Evolutionary conservation across 2,113 vertebrate species (phyloP).

Genomic region (Dolichotis patagonum): DNA sequence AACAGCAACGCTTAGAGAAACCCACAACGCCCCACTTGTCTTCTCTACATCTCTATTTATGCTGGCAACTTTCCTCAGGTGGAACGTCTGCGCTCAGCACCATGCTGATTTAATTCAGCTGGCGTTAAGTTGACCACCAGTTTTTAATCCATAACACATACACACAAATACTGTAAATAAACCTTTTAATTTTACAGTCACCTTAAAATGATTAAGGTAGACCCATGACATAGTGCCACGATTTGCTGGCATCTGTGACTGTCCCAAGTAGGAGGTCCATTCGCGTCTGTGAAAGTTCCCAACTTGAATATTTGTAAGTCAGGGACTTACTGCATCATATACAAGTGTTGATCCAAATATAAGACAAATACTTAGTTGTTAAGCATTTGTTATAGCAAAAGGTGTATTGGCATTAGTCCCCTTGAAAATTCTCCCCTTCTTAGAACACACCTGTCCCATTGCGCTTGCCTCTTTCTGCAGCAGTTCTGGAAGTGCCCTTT

Average conservation of each 20-base stretch:
- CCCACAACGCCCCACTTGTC: too few species aligned
- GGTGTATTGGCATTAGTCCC: too few species aligned
- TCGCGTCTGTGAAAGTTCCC: background rate
- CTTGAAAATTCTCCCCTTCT: background rate
- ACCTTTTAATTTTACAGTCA: background rate
- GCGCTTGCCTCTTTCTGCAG: background rate
- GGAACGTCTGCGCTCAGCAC: too few species aligned
- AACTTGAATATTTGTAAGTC: background rate
- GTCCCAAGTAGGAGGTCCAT: background rate
- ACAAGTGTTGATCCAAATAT: background rate
- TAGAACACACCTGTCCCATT: background rate
- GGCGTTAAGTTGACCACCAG: too few species aligned
- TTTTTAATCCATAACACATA: too few species aligned
- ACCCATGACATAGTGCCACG: background rate
- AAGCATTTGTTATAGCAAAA: background rate
- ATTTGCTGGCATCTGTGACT: background rate
- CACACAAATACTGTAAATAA: background rate
- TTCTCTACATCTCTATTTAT: too few species aligned
- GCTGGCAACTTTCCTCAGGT: too few species aligned
- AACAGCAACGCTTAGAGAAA: too few species aligned
- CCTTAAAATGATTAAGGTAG: background rate
- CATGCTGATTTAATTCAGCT: too few species aligned
- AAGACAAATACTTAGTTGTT: background rate
- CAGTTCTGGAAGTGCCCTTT: background rate
- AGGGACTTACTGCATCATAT: background rate